Evolutionary conservation across 2,113 vertebrate genomes (phyloP).

Genomic region (Actenoides hombroni): DNA sequence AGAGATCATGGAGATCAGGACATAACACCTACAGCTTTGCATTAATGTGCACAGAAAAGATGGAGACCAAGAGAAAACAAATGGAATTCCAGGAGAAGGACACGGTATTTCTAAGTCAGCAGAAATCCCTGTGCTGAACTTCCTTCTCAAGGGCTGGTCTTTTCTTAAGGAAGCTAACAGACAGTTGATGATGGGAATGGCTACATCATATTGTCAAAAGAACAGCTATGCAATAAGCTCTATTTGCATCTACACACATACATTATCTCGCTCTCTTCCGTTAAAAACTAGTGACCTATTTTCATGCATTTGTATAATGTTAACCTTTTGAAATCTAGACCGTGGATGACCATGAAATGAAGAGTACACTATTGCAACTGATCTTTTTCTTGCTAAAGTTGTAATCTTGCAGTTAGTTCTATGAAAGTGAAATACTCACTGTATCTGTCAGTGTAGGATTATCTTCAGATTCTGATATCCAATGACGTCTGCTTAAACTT

Average conservation of each 20-base stretch:
- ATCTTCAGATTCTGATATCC: neutral
- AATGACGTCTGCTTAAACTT: neutral
- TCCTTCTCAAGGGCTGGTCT: neutral
- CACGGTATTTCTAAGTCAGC: neutral
- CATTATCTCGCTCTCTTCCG: neutral
- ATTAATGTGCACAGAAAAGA: neutral
- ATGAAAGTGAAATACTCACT: neutral
- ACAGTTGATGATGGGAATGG: neutral
- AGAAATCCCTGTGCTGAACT: neutral
- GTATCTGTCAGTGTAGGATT: neutral
- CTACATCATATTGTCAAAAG: neutral
- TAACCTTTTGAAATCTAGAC: neutral
- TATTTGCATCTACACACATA: neutral
- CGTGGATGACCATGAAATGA: neutral
- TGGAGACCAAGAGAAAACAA: neutral
- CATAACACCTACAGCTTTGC: neutral
- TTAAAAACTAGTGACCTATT: neutral
- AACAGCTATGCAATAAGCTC: neutral
- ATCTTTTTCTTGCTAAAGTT: neutral
- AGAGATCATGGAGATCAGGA: neutral
- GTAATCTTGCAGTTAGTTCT: neutral
- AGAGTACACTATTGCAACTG: neutral
- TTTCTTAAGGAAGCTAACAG: neutral
- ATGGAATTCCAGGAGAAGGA: neutral
- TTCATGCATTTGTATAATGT: neutral